phyloP scores from a whole-genome alignment of 2,797 vertebrate species.

The Rhabdomys pumilio region DNA sequence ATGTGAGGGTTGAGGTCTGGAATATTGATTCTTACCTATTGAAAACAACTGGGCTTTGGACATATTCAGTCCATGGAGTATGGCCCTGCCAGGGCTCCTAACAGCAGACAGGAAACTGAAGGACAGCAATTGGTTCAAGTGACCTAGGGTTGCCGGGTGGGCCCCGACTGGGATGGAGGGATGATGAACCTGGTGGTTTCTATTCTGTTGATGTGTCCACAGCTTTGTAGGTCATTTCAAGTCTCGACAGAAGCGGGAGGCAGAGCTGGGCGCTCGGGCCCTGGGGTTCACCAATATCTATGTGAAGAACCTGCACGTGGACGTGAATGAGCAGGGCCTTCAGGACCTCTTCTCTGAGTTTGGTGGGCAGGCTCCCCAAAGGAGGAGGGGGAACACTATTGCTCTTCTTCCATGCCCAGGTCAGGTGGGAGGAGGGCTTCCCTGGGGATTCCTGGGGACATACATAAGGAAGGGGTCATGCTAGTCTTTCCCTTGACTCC shows the following conservation, averaged over 20 bases:
- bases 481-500: neutral
- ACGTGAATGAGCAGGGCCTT: constrained; percentile 93
- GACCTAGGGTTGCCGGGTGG: neutral
- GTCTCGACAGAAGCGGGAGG: constrained; percentile 95
- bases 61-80: neutral
- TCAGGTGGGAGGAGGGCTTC: neutral
- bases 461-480: neutral
- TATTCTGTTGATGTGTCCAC: constrained; percentile 54
- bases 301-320: constrained; percentile 98
- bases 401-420: neutral
- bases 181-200: neutral
- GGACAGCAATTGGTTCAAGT: neutral
- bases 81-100: neutral
- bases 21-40: neutral
- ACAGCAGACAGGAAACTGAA: neutral
- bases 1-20: neutral
- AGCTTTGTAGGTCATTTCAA: constrained; percentile 99
- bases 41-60: neutral
- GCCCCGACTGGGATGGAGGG: neutral
- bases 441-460: neutral
- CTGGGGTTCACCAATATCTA: constrained; percentile 98
- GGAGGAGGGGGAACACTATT: neutral
- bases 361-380: constrained; percentile 89
- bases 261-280: constrained; percentile 94
- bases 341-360: constrained; percentile 94